Conservation (phyloP, 2,888 invertebrate species). For the Folsomia manolachei region DNA sequence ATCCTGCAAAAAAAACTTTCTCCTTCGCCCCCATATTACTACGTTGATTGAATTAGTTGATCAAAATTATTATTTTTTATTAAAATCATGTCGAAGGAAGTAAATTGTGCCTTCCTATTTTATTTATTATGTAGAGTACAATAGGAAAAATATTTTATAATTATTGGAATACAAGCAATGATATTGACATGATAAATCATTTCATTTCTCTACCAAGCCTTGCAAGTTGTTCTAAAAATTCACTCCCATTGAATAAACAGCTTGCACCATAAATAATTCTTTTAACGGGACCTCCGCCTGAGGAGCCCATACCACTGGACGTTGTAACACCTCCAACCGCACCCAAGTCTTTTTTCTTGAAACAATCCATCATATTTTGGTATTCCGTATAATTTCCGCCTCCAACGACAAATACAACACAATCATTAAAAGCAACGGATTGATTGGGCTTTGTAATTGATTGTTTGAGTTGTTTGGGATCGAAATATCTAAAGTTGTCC, state of each 20-base stretch:
- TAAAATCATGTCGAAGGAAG: no score
- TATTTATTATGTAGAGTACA: no score
- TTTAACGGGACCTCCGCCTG: slow-evolving; percentile 55
- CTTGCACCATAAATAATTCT: slow-evolving; percentile 93
- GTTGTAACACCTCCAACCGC: slow-evolving; percentile 52
- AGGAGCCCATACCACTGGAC: slow-evolving; percentile 23
- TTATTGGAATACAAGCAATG: background rate
- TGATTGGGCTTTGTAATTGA: slow-evolving; percentile 39
- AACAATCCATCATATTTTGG: slow-evolving; percentile 94
- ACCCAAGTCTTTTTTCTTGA: slow-evolving; percentile 55
- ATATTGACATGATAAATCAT: background rate
- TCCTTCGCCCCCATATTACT: no score
- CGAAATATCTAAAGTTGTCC: slow-evolving; percentile 82
- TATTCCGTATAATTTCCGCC: slow-evolving; percentile 99
- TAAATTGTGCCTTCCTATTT: no score
- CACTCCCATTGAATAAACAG: slow-evolving; percentile 86
- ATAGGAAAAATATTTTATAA: no score
- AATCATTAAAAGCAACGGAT: slow-evolving; percentile 69
- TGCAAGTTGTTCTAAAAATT: slow-evolving; percentile 78
- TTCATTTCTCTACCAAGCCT: background rate
- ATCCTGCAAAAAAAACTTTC: no score
- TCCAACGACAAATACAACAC: slow-evolving; percentile 85
- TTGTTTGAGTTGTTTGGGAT: slow-evolving; percentile 84
- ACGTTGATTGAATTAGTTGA: no score
- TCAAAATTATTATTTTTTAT: no score